Evolutionary conservation across 1,140 invertebrate genomes (phyloP).

Genomic region (Zaprionus lachaisei): DNA sequence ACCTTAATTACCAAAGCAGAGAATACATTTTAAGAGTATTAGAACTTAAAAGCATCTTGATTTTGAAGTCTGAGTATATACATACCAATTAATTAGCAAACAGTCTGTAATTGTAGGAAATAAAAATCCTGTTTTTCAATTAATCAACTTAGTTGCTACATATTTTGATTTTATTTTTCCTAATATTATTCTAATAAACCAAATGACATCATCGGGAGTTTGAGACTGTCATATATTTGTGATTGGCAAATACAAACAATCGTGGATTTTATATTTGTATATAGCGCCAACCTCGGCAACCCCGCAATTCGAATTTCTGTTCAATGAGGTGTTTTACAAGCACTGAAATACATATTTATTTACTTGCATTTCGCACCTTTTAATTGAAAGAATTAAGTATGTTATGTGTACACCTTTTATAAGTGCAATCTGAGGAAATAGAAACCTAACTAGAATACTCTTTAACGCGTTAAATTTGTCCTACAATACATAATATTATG

Average conservation of each 20-base stretch:
- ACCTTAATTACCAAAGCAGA: too few relatives aligned
- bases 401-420: neutral
- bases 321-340: constrained; percentile 18
- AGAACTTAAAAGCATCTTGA: neutral
- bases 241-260: constrained; percentile 4
- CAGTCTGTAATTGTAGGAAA: neutral
- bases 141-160: neutral
- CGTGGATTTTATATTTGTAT: constrained; percentile 3
- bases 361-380: constrained; percentile 40
- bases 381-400: constrained; percentile 33
- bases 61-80: neutral
- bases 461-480: neutral
- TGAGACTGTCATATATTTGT: neutral
- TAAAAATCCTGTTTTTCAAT: neutral
- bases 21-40: neutral
- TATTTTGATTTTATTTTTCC: neutral
- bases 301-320: neutral
- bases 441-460: neutral
- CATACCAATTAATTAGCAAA: neutral
- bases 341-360: constrained; percentile 3
- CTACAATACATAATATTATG: too few relatives aligned
- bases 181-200: neutral
- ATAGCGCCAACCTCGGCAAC: neutral
- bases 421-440: neutral
- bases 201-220: constrained; percentile 3